Conservation (phyloP, 2,888 invertebrate genomes). For the Folsomia candida region DNA sequence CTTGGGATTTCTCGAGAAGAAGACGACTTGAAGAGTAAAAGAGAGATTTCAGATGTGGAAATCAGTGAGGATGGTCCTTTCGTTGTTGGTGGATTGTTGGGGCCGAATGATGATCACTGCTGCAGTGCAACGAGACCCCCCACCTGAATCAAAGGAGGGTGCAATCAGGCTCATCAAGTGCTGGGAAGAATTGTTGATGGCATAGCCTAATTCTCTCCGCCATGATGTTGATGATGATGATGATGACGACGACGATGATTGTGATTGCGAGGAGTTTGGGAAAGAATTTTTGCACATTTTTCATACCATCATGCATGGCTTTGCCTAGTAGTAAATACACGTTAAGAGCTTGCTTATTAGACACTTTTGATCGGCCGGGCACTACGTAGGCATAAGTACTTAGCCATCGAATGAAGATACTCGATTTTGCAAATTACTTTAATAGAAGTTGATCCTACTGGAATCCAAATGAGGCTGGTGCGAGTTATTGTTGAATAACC, state of each 20-base stretch:
- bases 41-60: not conserved
- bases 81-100: too few species aligned
- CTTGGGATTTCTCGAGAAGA: too few species aligned
- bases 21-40: too few species aligned
- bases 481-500: not conserved
- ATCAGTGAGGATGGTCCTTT: not conserved
- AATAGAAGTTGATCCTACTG: not conserved
- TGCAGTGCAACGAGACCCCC: constrained; percentile 12
- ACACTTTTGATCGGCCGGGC: too few species aligned
- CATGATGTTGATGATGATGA: not conserved
- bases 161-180: constrained; percentile 13
- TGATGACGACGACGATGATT: not conserved
- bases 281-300: not conserved
- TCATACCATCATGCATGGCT: too few species aligned
- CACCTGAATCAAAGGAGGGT: constrained; percentile 16
- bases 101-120: not conserved
- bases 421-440: not conserved
- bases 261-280: not conserved
- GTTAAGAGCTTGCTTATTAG: too few species aligned
- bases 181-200: not conserved
- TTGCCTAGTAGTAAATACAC: too few species aligned
- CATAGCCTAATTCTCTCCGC: not conserved
- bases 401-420: too few species aligned
- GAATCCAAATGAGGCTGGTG: not conserved
- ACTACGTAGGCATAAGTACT: too few species aligned